Evolutionary conservation across 2,888 invertebrate genomes (phyloP), one percentile per base, ranked within the genome.

Genomic region (Hydrotaea diabolus): DNA sequence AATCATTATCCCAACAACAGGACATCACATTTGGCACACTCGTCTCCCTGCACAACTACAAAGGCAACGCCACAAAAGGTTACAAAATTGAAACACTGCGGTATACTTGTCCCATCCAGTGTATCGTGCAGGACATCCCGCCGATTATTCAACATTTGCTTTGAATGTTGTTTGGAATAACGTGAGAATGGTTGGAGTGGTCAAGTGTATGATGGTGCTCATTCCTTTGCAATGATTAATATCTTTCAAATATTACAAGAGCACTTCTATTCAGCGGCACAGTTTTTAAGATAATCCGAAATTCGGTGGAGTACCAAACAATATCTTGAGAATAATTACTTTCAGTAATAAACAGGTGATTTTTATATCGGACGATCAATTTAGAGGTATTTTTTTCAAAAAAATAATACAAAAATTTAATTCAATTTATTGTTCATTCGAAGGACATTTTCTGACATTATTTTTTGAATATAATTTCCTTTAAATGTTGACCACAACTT

Each of bases 1-100:
- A 88, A 87, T 88, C 89, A 90, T 89, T 89, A 89, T 88, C 86
- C 86, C 89, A 90, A 89, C 89, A 90, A 89, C 88, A 90, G 89
- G 89, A 90, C 84, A 88, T 87, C 85, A 82, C 83, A 85, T 86
- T 82, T 80, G 76, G 73, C 59, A 77, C 79, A 82, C 69, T 74
- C 62, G 49, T 46, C 55, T 17, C 19, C 17, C n/a, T 21, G 21
- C 19, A n/a, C 9, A 7, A 76, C 64, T 31, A 64, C 59, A 72
- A 62, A 72, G 49, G 13, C 43, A 53, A 55, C 46, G 36, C 21
- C 11, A 77, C 36, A 53, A 71, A 71, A 64, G 53, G 43, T 82
- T 78, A 78, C 74, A 53, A 78, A 72, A 66, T 57, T 64, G 39
- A 73, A 69, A 49, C 26, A 11, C 79, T 76, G 73, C 43, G 46